A percentile compares a stretch with the other conserved stretches of the same genome.
phyloP scores from a whole-genome alignment of 2,113 vertebrate genomes.

The rat (Rattus norvegicus) region DNA sequence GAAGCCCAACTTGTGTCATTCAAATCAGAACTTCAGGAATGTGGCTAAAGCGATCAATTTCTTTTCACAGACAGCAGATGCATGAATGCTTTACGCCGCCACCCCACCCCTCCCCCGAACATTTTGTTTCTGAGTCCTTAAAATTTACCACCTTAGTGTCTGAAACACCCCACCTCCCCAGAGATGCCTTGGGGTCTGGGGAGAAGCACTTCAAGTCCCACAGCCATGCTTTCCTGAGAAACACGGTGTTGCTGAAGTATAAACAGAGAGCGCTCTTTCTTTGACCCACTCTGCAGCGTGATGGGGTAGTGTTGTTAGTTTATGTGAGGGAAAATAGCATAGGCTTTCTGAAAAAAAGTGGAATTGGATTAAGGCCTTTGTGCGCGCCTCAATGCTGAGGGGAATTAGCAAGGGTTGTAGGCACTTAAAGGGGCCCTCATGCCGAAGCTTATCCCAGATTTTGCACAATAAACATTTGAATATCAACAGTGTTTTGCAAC shows the following conservation, averaged over 20 bases:
- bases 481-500: constrained; percentile 99
- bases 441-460: constrained; percentile 99
- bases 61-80: constrained; percentile 80
- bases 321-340: constrained; percentile 99
- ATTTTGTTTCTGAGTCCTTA: constrained; percentile 76
- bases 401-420: constrained; percentile 99
- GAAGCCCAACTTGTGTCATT: constrained; percentile 59
- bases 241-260: constrained; percentile 97
- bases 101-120: constrained; percentile 31
- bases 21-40: constrained; percentile 76
- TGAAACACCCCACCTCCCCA: constrained; percentile 88
- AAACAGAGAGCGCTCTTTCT: constrained; percentile 96
- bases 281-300: constrained; percentile 95
- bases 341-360: constrained; percentile 96
- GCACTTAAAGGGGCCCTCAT: constrained; percentile 99
- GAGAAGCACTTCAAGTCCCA: constrained; percentile 95
- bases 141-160: constrained; percentile 85
- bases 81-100: constrained; percentile 87
- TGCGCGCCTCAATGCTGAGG: constrained; percentile 96
- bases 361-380: constrained; percentile 99
- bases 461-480: constrained; percentile 99
- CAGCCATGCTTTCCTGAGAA: constrained; percentile 94
- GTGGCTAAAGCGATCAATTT: constrained; percentile 70
- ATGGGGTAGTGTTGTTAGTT: constrained; percentile 99
- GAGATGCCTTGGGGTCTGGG: constrained; percentile 92